Percentiles rank a stretch among this genome's conserved stretches.
Evolutionary conservation across 1,140 invertebrate species (phyloP).

Genomic region (Oreohelix idahoensis): DNA sequence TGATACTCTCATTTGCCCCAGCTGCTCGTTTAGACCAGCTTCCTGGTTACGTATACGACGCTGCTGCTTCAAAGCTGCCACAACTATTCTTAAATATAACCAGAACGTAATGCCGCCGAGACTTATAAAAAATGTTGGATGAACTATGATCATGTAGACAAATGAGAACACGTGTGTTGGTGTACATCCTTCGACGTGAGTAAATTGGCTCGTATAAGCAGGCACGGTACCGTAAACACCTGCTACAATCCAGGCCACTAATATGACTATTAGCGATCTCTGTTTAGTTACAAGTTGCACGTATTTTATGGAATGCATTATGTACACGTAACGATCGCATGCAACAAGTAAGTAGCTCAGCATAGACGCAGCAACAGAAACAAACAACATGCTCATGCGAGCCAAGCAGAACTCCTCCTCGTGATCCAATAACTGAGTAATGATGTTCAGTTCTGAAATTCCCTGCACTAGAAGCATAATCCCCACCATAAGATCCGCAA

Average conservation of each 20-base stretch:
- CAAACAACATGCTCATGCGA: constrained; percentile 26
- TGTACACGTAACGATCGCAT: constrained; percentile 22
- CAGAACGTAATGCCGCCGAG: background rate
- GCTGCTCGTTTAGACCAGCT: background rate
- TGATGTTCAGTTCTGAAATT: background rate
- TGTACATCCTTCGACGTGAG: background rate
- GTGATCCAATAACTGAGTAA: background rate
- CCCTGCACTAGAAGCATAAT: constrained; percentile 24
- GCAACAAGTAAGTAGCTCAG: constrained; percentile 14
- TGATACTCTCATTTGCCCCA: background rate
- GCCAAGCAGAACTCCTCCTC: constrained; percentile 17
- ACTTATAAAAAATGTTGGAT: constrained; percentile 18
- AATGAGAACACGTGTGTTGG: constrained; percentile 18
- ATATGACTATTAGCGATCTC: background rate
- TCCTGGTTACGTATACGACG: constrained; percentile 2
- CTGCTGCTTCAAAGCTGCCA: background rate
- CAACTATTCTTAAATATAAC: background rate
- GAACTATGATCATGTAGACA: constrained; percentile 25
- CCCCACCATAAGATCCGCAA: constrained; percentile 27
- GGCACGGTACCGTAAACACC: constrained; percentile 14
- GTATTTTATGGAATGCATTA: constrained; percentile 2
- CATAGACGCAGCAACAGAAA: constrained; percentile 8
- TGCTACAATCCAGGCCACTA: constrained; percentile 4
- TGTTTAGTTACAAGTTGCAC: background rate
- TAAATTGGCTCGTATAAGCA: constrained; percentile 15